These are phyloP conservation scores for Drosophila lini DNA, from an alignment of 1,140 invertebrate genomes.

Conservation along the genomic window DNA sequence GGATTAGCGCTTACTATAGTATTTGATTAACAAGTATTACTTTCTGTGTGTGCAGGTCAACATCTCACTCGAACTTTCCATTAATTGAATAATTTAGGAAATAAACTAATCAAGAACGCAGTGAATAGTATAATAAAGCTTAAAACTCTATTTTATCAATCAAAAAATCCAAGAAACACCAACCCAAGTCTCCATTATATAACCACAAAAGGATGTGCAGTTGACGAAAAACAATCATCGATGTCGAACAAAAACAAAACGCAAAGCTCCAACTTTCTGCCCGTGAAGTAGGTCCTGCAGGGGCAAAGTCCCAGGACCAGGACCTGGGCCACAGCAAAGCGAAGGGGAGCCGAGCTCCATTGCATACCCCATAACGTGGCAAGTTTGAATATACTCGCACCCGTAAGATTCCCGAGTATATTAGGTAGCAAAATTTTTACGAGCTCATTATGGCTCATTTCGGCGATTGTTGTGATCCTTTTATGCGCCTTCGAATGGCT, in stretches of 20 bases:
- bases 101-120: not conserved
- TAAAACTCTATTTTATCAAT: conserved; percentile 9
- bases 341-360: conserved; percentile 26
- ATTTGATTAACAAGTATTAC: not conserved
- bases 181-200: not conserved
- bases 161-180: not conserved
- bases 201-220: conserved; percentile 6
- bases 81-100: not conserved
- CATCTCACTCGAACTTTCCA: too few species aligned
- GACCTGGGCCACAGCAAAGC: conserved; percentile 7
- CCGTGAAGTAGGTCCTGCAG: conserved; percentile 29
- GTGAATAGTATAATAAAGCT: not conserved
- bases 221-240: conserved; percentile 40
- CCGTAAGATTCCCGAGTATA: conserved; percentile 83
- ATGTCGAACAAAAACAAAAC: conserved; percentile 36
- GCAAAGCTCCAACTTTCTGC: conserved; percentile 25
- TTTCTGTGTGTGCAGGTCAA: not conserved
- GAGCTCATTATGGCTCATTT: conserved; percentile 85
- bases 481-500: conserved; percentile 84
- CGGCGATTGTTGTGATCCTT: conserved; percentile 85
- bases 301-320: conserved; percentile 2
- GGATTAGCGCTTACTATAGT: not conserved
- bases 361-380: conserved; percentile 71
- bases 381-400: conserved; percentile 82
- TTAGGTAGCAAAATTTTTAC: conserved; percentile 85